Percentiles rank a stretch among this genome's conserved stretches.
These are phyloP conservation scores for Pituophis catenifer DNA, from an alignment of 2,113 vertebrate species.

Conservation along the genomic window DNA sequence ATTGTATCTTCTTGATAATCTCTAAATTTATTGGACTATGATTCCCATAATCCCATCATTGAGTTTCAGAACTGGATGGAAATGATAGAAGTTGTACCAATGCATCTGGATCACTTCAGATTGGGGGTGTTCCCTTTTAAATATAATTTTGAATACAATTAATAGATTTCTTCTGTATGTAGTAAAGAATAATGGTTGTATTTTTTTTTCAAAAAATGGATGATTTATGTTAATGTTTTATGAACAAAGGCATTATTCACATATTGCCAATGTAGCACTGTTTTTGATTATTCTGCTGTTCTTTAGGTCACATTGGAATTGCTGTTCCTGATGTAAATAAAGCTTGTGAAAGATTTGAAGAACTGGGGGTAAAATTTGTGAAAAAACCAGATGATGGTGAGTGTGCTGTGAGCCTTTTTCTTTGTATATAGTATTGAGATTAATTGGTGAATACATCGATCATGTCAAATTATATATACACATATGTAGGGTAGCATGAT, in stretches of 20 bases:
- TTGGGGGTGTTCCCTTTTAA: neutral
- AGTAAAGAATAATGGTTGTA: neutral
- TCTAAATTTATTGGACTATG: neutral
- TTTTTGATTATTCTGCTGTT: constrained; percentile 9
- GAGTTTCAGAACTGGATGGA: neutral
- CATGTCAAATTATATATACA: neutral
- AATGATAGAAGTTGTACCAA: neutral
- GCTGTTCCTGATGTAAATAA: constrained; percentile 89
- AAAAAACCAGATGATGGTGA: constrained; percentile 96
- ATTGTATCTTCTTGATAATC: neutral
- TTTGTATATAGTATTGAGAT: neutral
- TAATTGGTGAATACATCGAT: neutral
- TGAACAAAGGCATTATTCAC: neutral
- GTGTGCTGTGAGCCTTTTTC: constrained; percentile 23
- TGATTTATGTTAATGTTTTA: neutral
- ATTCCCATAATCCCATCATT: neutral
- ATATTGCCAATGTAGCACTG: neutral
- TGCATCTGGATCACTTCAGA: neutral
- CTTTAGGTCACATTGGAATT: constrained; percentile 93
- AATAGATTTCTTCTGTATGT: neutral
- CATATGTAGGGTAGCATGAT: neutral
- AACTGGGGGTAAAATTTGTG: constrained; percentile 92
- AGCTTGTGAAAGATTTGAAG: constrained; percentile 93
- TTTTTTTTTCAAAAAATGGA: neutral
- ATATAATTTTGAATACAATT: neutral